Conservation (phyloP, 1,140 invertebrate genomes). For the Heterodera schachtii region DNA sequence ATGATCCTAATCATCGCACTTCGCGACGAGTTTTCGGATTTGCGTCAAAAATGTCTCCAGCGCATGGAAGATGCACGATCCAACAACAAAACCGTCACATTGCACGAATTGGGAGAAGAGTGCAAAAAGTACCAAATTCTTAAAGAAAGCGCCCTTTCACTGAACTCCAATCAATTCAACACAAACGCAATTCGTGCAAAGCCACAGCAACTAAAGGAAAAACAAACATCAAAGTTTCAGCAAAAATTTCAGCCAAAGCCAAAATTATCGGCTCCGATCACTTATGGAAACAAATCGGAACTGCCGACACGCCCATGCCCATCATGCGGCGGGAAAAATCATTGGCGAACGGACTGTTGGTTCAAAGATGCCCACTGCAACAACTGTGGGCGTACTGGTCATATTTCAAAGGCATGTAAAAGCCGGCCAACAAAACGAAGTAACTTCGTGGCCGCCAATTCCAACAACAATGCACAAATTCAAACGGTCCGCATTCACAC, state of each 20-base stretch:
- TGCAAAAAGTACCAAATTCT: background rate
- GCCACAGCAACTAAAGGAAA: background rate
- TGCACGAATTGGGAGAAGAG: background rate
- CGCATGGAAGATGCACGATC: background rate
- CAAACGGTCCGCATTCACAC: background rate
- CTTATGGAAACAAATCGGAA: background rate
- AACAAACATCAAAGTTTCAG: background rate
- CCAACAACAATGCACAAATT: background rate
- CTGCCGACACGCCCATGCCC: too few relatives aligned
- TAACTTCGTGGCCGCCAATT: too few relatives aligned
- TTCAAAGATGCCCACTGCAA: too few relatives aligned
- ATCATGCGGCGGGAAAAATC: too few relatives aligned
- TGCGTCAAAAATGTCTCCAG: slow-evolving; percentile 1
- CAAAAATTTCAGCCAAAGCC: too few relatives aligned
- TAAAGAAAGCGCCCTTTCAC: background rate
- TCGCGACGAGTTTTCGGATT: background rate
- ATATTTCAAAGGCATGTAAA: too few relatives aligned
- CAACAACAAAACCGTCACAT: background rate
- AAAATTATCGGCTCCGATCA: background rate
- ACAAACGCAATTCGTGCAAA: background rate
- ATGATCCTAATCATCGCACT: background rate
- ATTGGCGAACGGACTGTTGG: too few relatives aligned
- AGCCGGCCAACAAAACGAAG: too few relatives aligned
- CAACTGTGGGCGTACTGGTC: too few relatives aligned
- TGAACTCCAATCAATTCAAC: background rate